Evolutionary conservation across 1,140 invertebrate genomes (phyloP).

Genomic region (Alviniconcha marisindica): DNA sequence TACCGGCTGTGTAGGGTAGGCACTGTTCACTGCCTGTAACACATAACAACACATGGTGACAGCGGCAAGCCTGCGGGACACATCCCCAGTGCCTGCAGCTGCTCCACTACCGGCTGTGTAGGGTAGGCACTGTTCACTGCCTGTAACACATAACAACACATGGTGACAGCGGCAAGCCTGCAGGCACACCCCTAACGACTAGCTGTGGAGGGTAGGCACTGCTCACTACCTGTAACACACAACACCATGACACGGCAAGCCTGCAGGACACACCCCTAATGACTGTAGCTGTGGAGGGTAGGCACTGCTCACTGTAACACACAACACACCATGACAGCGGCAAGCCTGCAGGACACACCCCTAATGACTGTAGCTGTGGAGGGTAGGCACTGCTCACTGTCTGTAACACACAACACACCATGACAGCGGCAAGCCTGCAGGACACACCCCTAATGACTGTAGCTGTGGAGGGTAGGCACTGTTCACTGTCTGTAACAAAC

Average conservation of each 20-base stretch:
- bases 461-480: constrained; percentile 50
- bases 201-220: constrained; percentile 40
- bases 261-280: constrained; percentile 62
- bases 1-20: constrained; percentile 46
- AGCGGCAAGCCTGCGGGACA: constrained; percentile 47
- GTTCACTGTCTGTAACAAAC: too few relatives aligned
- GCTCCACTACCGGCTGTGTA: constrained; percentile 47
- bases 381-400: constrained; percentile 53
- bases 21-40: constrained; percentile 61
- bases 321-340: too few relatives aligned
- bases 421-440: constrained; percentile 52
- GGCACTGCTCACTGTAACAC: constrained; percentile 49
- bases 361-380: constrained; percentile 56
- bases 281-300: constrained; percentile 49
- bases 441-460: constrained; percentile 60
- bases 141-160: too few relatives aligned
- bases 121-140: constrained; percentile 54
- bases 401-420: too few relatives aligned
- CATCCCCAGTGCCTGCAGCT: constrained; percentile 65
- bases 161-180: constrained; percentile 51
- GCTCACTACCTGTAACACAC: constrained; percentile 61
- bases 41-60: too few relatives aligned
- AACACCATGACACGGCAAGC: constrained; percentile 53
- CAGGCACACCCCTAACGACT: constrained; percentile 64
- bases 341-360: constrained; percentile 57